Evolutionary conservation across 1,140 invertebrate genomes (phyloP), one percentile per base, ranked within the genome.

Genomic region (Drosophila albomicans): DNA sequence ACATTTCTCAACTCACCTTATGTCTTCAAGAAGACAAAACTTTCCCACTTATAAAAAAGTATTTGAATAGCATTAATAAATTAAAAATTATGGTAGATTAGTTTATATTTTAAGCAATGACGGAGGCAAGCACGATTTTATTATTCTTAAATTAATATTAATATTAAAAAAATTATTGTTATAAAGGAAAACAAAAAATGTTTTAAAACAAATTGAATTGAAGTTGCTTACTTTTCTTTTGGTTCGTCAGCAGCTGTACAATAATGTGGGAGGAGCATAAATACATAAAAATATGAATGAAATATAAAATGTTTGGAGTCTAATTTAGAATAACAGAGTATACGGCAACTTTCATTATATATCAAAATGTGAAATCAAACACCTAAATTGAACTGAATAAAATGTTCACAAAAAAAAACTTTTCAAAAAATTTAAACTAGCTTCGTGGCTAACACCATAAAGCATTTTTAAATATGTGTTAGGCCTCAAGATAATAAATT

Each of bases 181-280:
- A 38, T 3, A 2, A 38, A 38, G 10, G n/a, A 43, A 43, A 43
- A 43, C n/a, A 43, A 13, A 43, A 41, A 41, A 41, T 41, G 3
- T 41, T 15, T 16, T 32, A 20, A 20, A 56, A 30, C 2, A 58
- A 13, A 65, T 46, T 15, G 6, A 25, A 8, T 6, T 38, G 20
- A 63, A 30, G 2, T 65, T 3, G 94, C 96, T 96, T 95, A 97
- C 96, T 96, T 96, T 94, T 97, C 96, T 93, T 95, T 95, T 78
- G 96, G 96, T 93, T 97, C 96, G 93, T 97, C 96, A 93, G 96
- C 95, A 93, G 96, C 96, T 97, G 94, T 65, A 62, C 46, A 15
- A 45, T n/a, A 45, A 32, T 65, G 65, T 43, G 25, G 25, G 45
- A 15, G 43, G 20, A 32, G 25, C 11, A 41, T 61, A 78, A 72